Evolutionary conservation across 2,797 vertebrate genomes (phyloP).

Genomic region (Typhlichthys eigenmanni): DNA sequence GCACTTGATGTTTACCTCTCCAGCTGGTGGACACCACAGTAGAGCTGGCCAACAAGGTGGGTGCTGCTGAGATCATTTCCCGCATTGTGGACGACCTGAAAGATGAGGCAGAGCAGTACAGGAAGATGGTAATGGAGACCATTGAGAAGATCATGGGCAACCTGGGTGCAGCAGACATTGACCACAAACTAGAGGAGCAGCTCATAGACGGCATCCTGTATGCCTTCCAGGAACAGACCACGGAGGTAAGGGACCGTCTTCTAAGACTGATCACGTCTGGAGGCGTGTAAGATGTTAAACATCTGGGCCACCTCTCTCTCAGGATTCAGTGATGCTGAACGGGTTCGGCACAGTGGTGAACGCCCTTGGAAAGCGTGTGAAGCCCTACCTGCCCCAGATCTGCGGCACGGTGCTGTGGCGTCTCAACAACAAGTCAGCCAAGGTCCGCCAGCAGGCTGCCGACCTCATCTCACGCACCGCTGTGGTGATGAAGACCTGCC

Average conservation of each 20-base stretch:
- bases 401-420: conserved; percentile 99
- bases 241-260: conserved; percentile 82
- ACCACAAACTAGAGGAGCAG: conserved; percentile 98
- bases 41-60: conserved; percentile 98
- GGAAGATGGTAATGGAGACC: conserved; percentile 99
- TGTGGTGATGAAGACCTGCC: conserved; percentile 99
- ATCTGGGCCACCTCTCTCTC: background rate
- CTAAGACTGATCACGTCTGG: background rate
- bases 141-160: conserved; percentile 99
- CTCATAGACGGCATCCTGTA: conserved; percentile 98
- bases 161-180: conserved; percentile 95
- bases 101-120: conserved; percentile 98
- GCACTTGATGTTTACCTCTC: conserved; percentile 2
- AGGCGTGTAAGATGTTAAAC: background rate
- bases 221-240: conserved; percentile 98
- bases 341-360: conserved; percentile 99
- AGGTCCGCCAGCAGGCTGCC: conserved; percentile 97
- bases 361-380: conserved; percentile 96
- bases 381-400: conserved; percentile 98
- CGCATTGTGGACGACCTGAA: conserved; percentile 98
- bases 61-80: conserved; percentile 98
- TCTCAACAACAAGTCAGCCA: conserved; percentile 98
- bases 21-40: conserved; percentile 99
- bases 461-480: conserved; percentile 98
- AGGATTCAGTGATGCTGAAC: conserved; percentile 99